Percentiles rank a stretch among this genome's conserved stretches.
Conservation (phyloP, 2,797 vertebrate species). For the Microtus obscurus region DNA sequence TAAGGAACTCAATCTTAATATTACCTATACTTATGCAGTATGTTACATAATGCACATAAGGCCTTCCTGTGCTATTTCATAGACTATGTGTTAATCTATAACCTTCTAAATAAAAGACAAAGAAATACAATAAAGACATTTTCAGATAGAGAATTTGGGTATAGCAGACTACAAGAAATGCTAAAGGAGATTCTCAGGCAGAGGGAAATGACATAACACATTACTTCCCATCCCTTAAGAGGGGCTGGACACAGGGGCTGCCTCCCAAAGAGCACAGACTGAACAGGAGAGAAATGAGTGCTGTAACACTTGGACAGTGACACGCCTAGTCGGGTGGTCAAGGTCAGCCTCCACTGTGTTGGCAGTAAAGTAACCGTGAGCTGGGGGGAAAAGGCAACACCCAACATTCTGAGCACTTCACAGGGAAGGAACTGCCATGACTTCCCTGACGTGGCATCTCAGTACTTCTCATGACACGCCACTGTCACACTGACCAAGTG, state of each 20-base stretch:
- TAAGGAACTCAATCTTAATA: not conserved
- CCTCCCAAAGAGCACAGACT: not conserved
- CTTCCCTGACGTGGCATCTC: not conserved
- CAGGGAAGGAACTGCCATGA: not conserved
- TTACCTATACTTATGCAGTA: not conserved
- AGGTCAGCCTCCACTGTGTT: not conserved
- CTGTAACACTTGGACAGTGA: not conserved
- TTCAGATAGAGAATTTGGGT: not conserved
- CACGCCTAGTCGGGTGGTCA: not conserved
- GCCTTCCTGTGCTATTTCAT: not conserved
- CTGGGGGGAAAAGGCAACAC: not conserved
- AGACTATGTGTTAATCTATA: not conserved
- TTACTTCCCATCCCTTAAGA: not conserved
- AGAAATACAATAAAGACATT: conserved; percentile 4
- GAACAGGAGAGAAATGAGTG: not conserved
- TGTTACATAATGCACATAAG: not conserved
- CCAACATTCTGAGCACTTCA: not conserved
- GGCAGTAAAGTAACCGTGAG: not conserved
- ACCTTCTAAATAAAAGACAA: conserved; percentile 39
- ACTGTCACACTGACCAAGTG: not conserved
- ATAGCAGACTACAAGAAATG: not conserved
- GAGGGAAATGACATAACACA: not conserved
- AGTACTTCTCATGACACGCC: not conserved
- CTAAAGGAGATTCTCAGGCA: not conserved
- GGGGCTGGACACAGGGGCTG: not conserved